Base-by-base conservation (phyloP, 2,797 vertebrate species). In the Coregonus sp. region DNA sequence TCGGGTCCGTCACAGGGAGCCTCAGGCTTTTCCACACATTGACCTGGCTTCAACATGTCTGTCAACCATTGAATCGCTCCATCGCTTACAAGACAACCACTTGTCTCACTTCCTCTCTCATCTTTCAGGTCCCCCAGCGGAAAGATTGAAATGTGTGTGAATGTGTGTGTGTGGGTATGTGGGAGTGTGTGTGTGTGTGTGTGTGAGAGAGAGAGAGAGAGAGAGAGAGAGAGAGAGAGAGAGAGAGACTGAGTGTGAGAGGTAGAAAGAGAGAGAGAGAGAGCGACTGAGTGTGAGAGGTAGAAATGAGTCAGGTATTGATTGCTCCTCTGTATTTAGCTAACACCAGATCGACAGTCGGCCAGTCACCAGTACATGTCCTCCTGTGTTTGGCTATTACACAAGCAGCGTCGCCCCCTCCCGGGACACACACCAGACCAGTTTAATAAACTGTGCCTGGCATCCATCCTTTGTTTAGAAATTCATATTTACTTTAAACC, bases 11-110 rank as follows among this genome's bases (percentile, higher is more conserved):
- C 50, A 72, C 50, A 54, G 14, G 3, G 15, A 31, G 50, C 29
- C 70, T 9, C 29, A 6, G 50, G 50, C 70, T 33, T 15, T 14
- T 31, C 70, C 11, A 29, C 33, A 31, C 29, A 56, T 56, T 56
- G 70, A 54, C 51, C 51, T 25, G 14, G 5, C 51, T 29, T 72
- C 70, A 18, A 72, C 52, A 51, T 72, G 20, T 56, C 51, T 72
- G 70, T 72, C 70, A 54, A 54, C 47, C 25, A 54, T 54, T 5
- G 70, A 52, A 71, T 71, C 70, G 14, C 70, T 5, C 40, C 14
- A 52, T 51, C 14, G 47, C 70, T 71, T 51, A 72, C n/a, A 14
- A 50, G 70, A 52, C 70, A 72, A 20, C 14, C 16, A 16, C 51
- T 18, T 33, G 14, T 67, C 70, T 54, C 12, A 5, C 70, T 29